Base-by-base conservation (phyloP, 2,113 vertebrate species). In the Eurypyga helias region DNA sequence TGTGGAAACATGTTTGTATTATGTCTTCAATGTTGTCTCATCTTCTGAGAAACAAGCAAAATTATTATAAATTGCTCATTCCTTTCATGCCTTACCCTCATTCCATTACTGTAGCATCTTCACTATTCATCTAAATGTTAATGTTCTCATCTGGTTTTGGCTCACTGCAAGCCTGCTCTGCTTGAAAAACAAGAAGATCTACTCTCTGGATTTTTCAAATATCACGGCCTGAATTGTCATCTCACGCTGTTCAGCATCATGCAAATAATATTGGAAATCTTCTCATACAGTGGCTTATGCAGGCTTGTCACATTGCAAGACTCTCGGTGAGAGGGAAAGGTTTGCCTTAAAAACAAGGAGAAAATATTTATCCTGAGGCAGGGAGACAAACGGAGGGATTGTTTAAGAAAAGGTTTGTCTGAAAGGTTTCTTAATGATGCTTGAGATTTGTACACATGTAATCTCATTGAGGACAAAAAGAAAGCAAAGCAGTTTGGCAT, bases 1-100 rank as follows among this genome's bases (percentile, higher is more conserved):
- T 97, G 92, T 91, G 96, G 87, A 87, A 97, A 46, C 18, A 94
- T 79, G 7, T 97, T 97, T 91, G 89, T 83, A 46, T 96, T 96
- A 69, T 96, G 20, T 66, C 94, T 95, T 83, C 93, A 82, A 69
- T 95, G 36, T 72, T 96, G 87, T 62, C 92, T 97, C 89, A 97
- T 96, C 64, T 83, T 96, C 93, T 96, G 31, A 75, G 38, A 97
- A 96, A 85, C 46, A 88, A 91, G 80, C 13, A 87, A 83, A 84
- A 66, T 33, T 54, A 43, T 49, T 77, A 54, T 33, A 86, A 60
- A 79, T 73, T 70, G 19, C 31, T 82, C 9, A 3, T 36, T 79
- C 12, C 15, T 94, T 87, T 77, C 75, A 67, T 62, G 71, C 5
- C 19, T 85, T 85, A 82, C 15, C 13, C 9, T 91, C 33, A 66